Evolutionary conservation across 2,113 vertebrate species (phyloP).

Genomic region (Hippotragus niger): DNA sequence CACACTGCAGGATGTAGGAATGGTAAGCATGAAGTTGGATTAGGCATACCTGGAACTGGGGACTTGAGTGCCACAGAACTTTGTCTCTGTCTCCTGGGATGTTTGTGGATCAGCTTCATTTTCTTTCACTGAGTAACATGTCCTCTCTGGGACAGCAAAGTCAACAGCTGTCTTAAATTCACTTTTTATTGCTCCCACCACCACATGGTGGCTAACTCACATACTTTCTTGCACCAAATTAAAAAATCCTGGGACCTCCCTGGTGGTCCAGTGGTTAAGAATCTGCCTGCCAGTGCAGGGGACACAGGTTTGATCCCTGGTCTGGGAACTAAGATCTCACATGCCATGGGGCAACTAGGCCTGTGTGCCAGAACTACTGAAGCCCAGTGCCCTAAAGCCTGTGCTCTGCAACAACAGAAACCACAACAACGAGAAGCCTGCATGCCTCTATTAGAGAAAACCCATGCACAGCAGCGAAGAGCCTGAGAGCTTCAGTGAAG

Average conservation of each 20-base stretch:
- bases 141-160: background rate
- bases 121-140: background rate
- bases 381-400: background rate
- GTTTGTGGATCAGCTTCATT: background rate
- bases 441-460: background rate
- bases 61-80: background rate
- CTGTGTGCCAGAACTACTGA: background rate
- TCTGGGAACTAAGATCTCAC: background rate
- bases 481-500: background rate
- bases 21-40: background rate
- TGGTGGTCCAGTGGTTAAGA: background rate
- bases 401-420: background rate
- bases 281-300: background rate
- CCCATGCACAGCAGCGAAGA: background rate
- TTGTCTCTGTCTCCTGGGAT: background rate
- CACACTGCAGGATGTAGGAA: background rate
- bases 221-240: background rate
- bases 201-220: background rate
- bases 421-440: background rate
- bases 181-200: background rate
- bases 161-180: background rate
- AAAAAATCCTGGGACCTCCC: background rate
- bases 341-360: background rate
- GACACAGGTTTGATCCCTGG: background rate
- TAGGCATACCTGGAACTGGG: background rate